Percentiles rank a stretch among this genome's conserved stretches.
phyloP scores from a whole-genome alignment of 2,888 invertebrate species.

The Apotomis capreana region DNA sequence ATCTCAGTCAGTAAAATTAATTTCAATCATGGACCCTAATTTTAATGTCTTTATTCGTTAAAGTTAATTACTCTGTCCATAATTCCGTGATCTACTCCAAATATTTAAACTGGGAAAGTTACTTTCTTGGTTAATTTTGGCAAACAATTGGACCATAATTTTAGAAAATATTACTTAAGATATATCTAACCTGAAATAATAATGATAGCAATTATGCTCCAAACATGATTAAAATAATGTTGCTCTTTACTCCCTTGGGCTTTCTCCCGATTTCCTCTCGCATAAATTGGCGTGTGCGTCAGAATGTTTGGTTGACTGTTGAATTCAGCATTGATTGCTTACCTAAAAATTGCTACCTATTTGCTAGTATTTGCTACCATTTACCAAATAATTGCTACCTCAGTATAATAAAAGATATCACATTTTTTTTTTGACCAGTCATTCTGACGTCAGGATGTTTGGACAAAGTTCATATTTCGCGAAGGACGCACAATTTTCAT shows the following conservation, averaged over 20 bases:
- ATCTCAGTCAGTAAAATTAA: slow-evolving; percentile 43
- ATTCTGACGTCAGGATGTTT: too few relatives aligned
- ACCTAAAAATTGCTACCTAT: too few relatives aligned
- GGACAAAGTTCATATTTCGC: too few relatives aligned
- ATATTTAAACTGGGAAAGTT: slow-evolving; percentile 8
- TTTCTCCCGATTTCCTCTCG: background rate
- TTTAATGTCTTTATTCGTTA: slow-evolving; percentile 37
- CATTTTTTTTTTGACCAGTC: too few relatives aligned
- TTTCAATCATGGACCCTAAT: slow-evolving; percentile 40
- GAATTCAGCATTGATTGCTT: too few relatives aligned
- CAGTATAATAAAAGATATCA: too few relatives aligned
- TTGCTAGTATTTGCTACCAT: too few relatives aligned
- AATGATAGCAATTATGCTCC: background rate
- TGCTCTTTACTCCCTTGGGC: background rate
- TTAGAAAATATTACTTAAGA: slow-evolving; percentile 4
- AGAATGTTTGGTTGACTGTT: too few relatives aligned
- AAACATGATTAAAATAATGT: background rate
- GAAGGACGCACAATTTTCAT: too few relatives aligned
- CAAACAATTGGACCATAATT: background rate
- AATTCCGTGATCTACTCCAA: slow-evolving; percentile 11
- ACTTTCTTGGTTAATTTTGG: background rate
- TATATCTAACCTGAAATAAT: slow-evolving; percentile 6
- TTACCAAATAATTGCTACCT: too few relatives aligned
- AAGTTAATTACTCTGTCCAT: slow-evolving; percentile 33
- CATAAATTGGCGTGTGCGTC: background rate